Conservation (phyloP, 2,888 invertebrate genomes). For the Nemurella pictetii region DNA sequence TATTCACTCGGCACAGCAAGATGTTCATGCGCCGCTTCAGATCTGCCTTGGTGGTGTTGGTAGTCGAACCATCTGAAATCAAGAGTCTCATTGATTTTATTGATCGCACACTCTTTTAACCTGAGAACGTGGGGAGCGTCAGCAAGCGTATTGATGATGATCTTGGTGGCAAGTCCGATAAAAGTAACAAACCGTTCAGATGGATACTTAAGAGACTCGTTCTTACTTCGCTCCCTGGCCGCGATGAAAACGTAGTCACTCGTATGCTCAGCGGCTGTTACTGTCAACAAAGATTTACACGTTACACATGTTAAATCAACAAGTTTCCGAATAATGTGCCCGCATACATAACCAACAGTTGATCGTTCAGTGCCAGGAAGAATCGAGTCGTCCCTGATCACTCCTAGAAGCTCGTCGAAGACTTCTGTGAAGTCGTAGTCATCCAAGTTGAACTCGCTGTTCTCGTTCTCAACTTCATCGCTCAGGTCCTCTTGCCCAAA, state of each 20-base stretch:
- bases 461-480: background rate
- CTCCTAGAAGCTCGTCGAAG: background rate
- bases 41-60: no score
- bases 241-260: background rate
- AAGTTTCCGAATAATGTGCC: background rate
- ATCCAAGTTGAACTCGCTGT: no score
- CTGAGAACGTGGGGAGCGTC: no score
- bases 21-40: no score
- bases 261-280: background rate
- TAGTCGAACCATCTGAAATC: no score
- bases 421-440: background rate
- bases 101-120: no score
- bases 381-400: background rate
- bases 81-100: no score
- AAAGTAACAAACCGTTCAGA: no score
- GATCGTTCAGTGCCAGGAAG: background rate
- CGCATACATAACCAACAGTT: background rate
- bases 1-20: no score
- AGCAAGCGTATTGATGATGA: no score
- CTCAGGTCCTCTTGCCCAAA: background rate
- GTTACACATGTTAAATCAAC: background rate
- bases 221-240: background rate
- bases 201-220: no score
- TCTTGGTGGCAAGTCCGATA: no score
- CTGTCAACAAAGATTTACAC: background rate